phyloP scores from a whole-genome alignment of 2,797 vertebrate genomes.

The Petrocephalus sullivani region DNA sequence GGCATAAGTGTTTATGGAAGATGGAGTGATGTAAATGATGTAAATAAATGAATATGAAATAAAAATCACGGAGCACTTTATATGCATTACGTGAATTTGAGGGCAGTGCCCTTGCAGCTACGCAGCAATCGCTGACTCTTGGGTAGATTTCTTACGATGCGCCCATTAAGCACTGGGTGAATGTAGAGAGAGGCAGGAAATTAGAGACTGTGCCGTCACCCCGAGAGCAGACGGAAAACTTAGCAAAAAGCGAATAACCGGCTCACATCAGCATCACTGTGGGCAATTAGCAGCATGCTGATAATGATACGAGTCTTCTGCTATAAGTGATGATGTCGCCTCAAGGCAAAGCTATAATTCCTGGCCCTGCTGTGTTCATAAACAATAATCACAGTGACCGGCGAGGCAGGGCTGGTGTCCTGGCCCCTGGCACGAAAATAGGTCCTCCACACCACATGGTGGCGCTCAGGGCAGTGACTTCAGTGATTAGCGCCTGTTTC shows the following conservation, averaged over 20 bases:
- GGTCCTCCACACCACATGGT: conserved; percentile 80
- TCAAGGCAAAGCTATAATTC: conserved; percentile 96
- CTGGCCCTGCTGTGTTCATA: conserved; percentile 92
- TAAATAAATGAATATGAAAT: neutral
- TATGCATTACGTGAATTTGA: neutral
- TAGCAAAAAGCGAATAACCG: conserved; percentile 89
- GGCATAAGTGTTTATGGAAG: neutral
- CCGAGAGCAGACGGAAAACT: conserved; percentile 66
- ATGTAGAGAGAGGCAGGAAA: conserved; percentile 35
- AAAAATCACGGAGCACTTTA: neutral
- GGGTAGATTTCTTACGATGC: conserved; percentile 35
- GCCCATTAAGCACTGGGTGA: neutral
- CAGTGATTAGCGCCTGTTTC: conserved; percentile 50
- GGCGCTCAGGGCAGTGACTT: conserved; percentile 72
- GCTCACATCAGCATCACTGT: conserved; percentile 99
- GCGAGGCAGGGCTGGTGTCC: conserved; percentile 80
- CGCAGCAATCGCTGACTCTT: neutral
- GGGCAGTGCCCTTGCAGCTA: neutral
- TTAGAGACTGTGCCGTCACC: conserved; percentile 56
- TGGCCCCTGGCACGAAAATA: conserved; percentile 66
- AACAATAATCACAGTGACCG: conserved; percentile 98
- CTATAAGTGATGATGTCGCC: conserved; percentile 99
- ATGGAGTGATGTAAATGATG: neutral
- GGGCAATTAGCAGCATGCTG: conserved; percentile 98
- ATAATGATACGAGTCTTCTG: conserved; percentile 99